These are phyloP conservation scores for Eristalis tenax DNA, from an alignment of 2,888 invertebrate genomes.

Conservation along the genomic window DNA sequence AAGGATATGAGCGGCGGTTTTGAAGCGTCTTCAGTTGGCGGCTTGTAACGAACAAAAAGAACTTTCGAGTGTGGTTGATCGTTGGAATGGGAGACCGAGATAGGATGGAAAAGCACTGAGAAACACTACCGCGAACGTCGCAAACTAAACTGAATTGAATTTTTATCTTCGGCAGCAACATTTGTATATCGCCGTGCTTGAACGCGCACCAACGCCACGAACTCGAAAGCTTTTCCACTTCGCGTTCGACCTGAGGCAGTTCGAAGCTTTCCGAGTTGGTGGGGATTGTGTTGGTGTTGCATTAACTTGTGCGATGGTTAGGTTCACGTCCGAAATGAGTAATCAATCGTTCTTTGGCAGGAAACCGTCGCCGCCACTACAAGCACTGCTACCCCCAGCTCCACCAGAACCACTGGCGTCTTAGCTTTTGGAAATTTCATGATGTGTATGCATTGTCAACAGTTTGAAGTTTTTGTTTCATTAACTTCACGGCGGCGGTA, in stretches of 20 bases:
- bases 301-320: conserved; percentile 3
- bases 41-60: conserved; percentile 13
- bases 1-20: conserved; percentile 30
- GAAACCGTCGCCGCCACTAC: neutral
- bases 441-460: no score
- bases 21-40: conserved; percentile 2
- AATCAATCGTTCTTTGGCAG: neutral
- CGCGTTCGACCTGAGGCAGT: conserved; percentile 21
- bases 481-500: no score
- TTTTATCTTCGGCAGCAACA: conserved; percentile 14
- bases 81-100: conserved; percentile 44
- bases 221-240: conserved; percentile 22
- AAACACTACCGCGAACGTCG: conserved; percentile 75
- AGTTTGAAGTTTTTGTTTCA: no score
- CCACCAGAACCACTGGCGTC: no score
- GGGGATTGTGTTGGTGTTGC: neutral
- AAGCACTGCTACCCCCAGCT: no score
- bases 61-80: conserved; percentile 16
- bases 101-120: neutral
- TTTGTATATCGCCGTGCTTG: conserved; percentile 14
- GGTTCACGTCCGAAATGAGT: conserved; percentile 16
- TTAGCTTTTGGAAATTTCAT: no score
- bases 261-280: conserved; percentile 23
- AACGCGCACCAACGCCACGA: conserved; percentile 34
- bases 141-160: conserved; percentile 77